Percentiles rank a stretch among this genome's conserved stretches.
phyloP scores from a whole-genome alignment of 2,113 vertebrate genomes.

The Halcyon senegalensis region DNA sequence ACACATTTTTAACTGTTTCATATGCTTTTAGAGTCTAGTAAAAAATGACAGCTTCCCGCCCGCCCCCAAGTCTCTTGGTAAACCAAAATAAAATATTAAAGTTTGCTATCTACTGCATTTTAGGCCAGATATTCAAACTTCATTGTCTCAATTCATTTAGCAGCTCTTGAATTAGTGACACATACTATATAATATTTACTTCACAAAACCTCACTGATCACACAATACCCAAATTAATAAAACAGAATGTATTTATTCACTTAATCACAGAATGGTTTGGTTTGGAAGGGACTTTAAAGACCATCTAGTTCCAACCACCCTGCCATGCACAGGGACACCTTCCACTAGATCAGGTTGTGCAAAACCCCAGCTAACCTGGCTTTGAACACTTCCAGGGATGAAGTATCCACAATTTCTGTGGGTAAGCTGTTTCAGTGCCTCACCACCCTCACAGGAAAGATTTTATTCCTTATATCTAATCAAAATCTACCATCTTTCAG shows the following conservation, averaged over 20 bases:
- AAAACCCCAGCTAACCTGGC: background rate
- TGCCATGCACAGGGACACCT: background rate
- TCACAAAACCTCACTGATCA: background rate
- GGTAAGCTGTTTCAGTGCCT: background rate
- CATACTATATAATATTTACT: background rate
- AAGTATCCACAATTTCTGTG: background rate
- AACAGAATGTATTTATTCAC: background rate
- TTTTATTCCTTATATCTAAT: background rate
- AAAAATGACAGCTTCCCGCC: background rate
- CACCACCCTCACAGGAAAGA: background rate
- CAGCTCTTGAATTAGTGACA: background rate
- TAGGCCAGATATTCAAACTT: background rate
- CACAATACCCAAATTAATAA: background rate
- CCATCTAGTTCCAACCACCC: background rate
- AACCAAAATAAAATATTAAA: background rate
- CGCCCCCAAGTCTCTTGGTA: background rate
- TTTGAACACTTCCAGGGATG: background rate
- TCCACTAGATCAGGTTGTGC: background rate
- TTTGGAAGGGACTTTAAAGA: background rate
- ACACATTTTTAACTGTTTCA: slow-evolving; percentile 12
- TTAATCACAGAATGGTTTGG: background rate
- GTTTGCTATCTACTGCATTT: background rate
- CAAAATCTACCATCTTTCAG: background rate
- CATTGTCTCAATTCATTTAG: background rate
- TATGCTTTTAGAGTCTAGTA: background rate